phyloP scores from a whole-genome alignment of 2,888 invertebrate species.

The Temnothorax ravouxi region DNA sequence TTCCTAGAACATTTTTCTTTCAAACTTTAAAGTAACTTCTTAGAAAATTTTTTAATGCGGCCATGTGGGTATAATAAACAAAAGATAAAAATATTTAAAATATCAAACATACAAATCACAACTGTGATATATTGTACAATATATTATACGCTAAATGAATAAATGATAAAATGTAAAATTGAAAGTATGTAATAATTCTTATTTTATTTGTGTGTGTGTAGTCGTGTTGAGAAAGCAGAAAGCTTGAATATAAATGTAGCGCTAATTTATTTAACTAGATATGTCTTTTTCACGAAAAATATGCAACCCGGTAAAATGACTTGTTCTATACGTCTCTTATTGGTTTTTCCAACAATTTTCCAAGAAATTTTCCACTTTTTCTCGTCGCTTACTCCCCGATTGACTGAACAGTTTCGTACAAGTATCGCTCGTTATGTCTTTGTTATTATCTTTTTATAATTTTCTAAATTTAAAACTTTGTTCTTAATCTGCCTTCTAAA shows the following conservation, averaged over 20 bases:
- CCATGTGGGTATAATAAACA: no score
- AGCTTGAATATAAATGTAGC: not conserved
- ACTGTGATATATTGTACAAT: no score
- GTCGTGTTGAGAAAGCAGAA: not conserved
- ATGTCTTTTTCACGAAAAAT: not conserved
- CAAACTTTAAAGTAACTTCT: not conserved
- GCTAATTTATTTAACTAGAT: not conserved
- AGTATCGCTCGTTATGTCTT: not conserved
- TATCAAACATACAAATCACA: no score
- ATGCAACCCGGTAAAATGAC: not conserved
- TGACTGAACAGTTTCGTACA: not conserved
- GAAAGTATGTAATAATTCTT: not conserved
- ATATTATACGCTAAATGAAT: no score
- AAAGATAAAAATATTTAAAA: no score
- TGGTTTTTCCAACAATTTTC: not conserved
- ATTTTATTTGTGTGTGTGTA: not conserved
- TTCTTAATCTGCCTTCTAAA: not conserved
- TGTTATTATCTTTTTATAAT: not conserved
- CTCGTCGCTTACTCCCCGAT: not conserved
- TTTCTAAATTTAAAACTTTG: conserved; percentile 11
- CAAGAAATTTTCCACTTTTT: not conserved
- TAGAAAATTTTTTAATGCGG: no score
- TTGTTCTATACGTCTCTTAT: not conserved
- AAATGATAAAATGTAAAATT: no score
- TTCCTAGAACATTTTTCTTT: not conserved